These are phyloP conservation scores for Pseudomyrmex flavicornis DNA, from an alignment of 1,140 invertebrate species.

Conservation along the genomic window DNA sequence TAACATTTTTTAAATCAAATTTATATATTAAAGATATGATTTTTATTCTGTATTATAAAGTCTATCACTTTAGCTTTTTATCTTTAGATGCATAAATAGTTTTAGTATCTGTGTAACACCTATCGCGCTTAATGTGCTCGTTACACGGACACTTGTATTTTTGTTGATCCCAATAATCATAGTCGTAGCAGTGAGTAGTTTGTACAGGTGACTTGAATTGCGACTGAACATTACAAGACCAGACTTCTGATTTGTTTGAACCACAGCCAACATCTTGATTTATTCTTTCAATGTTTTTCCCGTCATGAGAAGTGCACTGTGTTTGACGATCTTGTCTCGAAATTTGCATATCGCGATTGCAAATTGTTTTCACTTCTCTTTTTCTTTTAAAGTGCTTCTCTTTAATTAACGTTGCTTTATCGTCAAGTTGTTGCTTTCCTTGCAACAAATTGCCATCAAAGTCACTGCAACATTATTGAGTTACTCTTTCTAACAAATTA, in stretches of 20 bases:
- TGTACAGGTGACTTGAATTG: conserved; percentile 10
- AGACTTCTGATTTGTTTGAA: conserved; percentile 17
- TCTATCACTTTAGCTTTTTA: not conserved
- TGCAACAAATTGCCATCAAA: not conserved
- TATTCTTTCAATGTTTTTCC: not conserved
- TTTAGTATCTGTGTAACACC: not conserved
- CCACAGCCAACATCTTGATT: not conserved
- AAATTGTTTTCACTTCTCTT: conserved; percentile 1
- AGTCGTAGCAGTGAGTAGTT: not conserved
- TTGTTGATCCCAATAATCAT: conserved; percentile 2
- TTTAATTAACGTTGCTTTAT: conserved; percentile 29
- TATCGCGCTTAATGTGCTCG: not conserved
- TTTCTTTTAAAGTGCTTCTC: conserved; percentile 18
- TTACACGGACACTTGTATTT: not conserved
- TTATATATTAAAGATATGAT: no score
- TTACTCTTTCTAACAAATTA: not conserved
- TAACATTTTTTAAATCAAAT: not conserved
- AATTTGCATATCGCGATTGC: not conserved
- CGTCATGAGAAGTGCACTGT: not conserved
- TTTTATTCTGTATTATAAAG: not conserved
- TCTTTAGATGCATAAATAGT: not conserved
- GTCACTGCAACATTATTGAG: not conserved
- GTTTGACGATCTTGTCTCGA: conserved; percentile 4
- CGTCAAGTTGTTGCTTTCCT: conserved; percentile 20
- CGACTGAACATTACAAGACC: conserved; percentile 14